Percentiles rank a stretch among this genome's conserved stretches.
Conservation (phyloP, 2,888 invertebrate species). For the Mesorhabditis sp. region DNA sequence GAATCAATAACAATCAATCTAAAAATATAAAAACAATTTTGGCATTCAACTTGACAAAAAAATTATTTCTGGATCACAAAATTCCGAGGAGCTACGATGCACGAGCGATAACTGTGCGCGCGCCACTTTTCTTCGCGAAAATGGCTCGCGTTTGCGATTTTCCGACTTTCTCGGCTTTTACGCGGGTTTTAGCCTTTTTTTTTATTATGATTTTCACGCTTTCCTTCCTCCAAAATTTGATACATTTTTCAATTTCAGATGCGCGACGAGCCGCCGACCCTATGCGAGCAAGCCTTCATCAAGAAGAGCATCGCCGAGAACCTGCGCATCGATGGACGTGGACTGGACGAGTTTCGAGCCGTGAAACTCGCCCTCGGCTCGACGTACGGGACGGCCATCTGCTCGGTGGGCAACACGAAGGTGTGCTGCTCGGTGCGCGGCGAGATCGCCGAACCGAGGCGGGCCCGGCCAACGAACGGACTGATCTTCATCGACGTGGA, state of each 20-base stretch:
- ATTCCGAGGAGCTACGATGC: too few species aligned
- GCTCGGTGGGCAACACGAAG: conserved; percentile 40
- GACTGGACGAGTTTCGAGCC: conserved; percentile 33
- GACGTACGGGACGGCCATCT: conserved; percentile 37
- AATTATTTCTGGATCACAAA: too few species aligned
- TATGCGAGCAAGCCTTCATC: conserved; percentile 20
- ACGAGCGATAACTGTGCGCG: too few species aligned
- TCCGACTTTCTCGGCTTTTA: too few species aligned
- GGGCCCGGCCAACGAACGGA: conserved; percentile 35
- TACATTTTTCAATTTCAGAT: conserved; percentile 7
- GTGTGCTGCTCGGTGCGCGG: conserved; percentile 37
- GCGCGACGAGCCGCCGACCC: conserved; percentile 19
- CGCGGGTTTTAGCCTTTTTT: too few species aligned
- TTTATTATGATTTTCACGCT: neutral
- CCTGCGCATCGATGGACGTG: conserved; percentile 36
- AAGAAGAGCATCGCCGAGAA: conserved; percentile 13
- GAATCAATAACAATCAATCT: too few species aligned
- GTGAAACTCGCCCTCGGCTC: conserved; percentile 35
- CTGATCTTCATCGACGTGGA: conserved; percentile 39
- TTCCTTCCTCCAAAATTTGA: conserved; percentile 2
- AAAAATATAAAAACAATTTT: too few species aligned
- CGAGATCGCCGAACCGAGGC: conserved; percentile 30
- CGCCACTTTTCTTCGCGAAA: too few species aligned
- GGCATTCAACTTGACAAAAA: too few species aligned
- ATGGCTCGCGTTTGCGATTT: too few species aligned